Percentiles rank a stretch among this genome's conserved stretches.
These are phyloP conservation scores for Catharus fuscescens DNA, from an alignment of 2,113 vertebrate genomes.

Conservation along the genomic window DNA sequence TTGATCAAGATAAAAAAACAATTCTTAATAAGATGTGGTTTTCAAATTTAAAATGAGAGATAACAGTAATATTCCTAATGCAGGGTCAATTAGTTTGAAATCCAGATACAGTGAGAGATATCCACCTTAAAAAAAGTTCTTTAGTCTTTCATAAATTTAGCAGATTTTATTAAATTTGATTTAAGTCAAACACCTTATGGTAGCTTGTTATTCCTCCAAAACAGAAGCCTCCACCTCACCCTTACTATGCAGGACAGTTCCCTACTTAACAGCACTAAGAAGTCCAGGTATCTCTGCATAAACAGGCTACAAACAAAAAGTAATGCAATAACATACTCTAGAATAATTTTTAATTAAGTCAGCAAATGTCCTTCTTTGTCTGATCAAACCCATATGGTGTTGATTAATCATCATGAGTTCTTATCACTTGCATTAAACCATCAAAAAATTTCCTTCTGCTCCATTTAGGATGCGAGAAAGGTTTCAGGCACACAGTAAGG, in stretches of 20 bases:
- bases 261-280: not conserved
- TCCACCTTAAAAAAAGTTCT: not conserved
- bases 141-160: not conserved
- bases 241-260: not conserved
- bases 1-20: not conserved
- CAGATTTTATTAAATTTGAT: not conserved
- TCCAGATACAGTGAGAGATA: not conserved
- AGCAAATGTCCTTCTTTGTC: not conserved
- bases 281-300: not conserved
- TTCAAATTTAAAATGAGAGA: not conserved
- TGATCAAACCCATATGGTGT: not conserved
- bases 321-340: not conserved
- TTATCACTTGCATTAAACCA: not conserved
- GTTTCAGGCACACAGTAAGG: not conserved
- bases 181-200: not conserved
- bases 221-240: not conserved
- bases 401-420: not conserved
- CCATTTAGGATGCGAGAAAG: not conserved
- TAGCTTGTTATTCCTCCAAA: not conserved
- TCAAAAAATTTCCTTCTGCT: not conserved
- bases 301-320: not conserved
- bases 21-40: not conserved
- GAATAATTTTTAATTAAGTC: not conserved
- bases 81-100: not conserved
- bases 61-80: not conserved